phyloP scores from a whole-genome alignment of 2,888 invertebrate genomes.

The Erynnis tages region DNA sequence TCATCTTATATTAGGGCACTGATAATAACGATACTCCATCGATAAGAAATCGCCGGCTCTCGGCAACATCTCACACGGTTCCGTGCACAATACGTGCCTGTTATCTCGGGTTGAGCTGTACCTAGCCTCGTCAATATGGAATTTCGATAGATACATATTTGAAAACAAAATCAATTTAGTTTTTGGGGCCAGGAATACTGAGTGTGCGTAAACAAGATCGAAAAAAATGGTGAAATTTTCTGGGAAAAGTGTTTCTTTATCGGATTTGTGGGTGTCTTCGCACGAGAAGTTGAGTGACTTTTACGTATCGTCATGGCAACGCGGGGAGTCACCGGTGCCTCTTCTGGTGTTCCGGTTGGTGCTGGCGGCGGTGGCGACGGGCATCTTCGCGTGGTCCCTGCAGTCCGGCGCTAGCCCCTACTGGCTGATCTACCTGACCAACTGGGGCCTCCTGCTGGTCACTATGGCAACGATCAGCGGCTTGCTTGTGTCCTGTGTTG shows the following conservation, averaged over 20 bases:
- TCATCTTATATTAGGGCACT: conserved; percentile 27
- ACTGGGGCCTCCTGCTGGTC: conserved; percentile 67
- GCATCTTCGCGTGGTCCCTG: conserved; percentile 60
- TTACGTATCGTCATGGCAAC: conserved; percentile 70
- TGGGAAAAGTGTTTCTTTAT: conserved; percentile 53
- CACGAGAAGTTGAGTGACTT: conserved; percentile 65
- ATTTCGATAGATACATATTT: background rate
- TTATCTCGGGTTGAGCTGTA: conserved; percentile 33
- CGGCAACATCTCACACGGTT: conserved; percentile 38
- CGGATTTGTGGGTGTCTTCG: conserved; percentile 64
- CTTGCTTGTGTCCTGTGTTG: conserved; percentile 50
- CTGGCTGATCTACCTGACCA: conserved; percentile 69
- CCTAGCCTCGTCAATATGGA: background rate
- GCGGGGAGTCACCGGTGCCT: conserved; percentile 62
- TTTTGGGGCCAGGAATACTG: background rate
- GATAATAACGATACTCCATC: conserved; percentile 47
- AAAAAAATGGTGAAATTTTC: conserved; percentile 68
- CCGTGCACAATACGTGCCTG: conserved; percentile 39
- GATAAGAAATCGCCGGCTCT: conserved; percentile 43
- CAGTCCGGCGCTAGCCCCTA: conserved; percentile 41
- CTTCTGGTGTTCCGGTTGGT: conserved; percentile 56
- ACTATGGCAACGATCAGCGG: conserved; percentile 50
- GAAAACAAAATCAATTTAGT: background rate
- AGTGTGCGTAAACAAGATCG: conserved; percentile 30
- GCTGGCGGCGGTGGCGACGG: conserved; percentile 46